Evolutionary conservation across 92 coral and sea anemone species (phyloP), one percentile per base, ranked within the genome.

Genomic region (Diadumene lineata): DNA sequence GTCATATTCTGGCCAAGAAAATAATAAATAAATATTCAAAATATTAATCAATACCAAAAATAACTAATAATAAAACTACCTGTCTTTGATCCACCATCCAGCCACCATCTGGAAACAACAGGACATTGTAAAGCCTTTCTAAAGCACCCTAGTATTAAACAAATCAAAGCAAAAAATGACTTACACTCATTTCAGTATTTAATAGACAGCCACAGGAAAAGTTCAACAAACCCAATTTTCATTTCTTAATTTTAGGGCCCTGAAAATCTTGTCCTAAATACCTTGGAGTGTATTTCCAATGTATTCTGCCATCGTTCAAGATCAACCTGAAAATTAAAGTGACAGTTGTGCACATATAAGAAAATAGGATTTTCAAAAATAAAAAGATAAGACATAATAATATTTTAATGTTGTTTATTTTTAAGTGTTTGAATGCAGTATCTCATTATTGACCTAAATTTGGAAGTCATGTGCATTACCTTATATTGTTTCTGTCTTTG

Each of bases 291-390:
- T 23, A 94, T 73, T 43, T 94, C 97, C 7, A 94, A 73, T 0
- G 96, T 89, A 77, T 90, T 86, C 71, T 92, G 92, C 98, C 98
- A 94, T 73, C 98, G 89, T 79, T 87, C 97, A 63, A 84, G 82
- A 64, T 88, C 98, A 66, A 90, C 90, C 98, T 94, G 66, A 4
- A 53, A 44, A 44, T 9, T 9, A 44, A 44, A 44, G 10, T 8
- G 17, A 8, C 17, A 8, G 10, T 8, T 8, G 17, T 44, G 9
- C 17, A 44, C 17, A 8, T 44, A 44, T 8, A 8, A 44, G 9
- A 44, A 44, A 9, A 9, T 17, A 8, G 51, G 22, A 56, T 6
- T 56, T 56, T 56, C 21, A 56, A 56, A 56, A 56, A 56, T 25
- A 10, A 56, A 56, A 10, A 56, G 22, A 44, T 56, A 6, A 10